Conservation (phyloP, 1,140 invertebrate species). For the Aphis gossypii region DNA sequence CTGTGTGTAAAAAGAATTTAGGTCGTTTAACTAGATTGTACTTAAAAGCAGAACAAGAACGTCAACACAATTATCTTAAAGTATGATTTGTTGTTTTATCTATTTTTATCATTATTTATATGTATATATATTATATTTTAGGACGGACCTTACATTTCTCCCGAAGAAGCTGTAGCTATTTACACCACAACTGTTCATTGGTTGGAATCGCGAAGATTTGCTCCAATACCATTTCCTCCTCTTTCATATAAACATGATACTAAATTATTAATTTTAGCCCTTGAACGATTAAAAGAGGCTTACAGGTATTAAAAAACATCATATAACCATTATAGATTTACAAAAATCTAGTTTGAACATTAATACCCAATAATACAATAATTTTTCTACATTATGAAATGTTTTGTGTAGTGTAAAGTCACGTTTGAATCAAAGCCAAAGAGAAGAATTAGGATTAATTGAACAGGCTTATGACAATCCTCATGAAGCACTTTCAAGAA, state of each 20-base stretch:
- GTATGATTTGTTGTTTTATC: constrained; percentile 62
- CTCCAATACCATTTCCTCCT: constrained; percentile 98
- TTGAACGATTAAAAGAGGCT: constrained; percentile 97
- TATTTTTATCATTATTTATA: constrained; percentile 20
- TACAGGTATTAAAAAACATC: constrained; percentile 70
- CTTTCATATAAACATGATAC: constrained; percentile 99
- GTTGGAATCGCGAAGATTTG: constrained; percentile 97
- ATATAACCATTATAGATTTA: background rate
- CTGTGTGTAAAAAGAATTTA: constrained; percentile 99
- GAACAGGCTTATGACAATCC: constrained; percentile 99
- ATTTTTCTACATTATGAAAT: background rate
- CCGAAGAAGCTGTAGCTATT: constrained; percentile 99
- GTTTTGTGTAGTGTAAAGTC: constrained; percentile 86
- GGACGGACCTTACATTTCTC: constrained; percentile 98
- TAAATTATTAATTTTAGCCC: constrained; percentile 93
- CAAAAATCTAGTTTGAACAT: background rate
- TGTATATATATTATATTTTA: constrained; percentile 62
- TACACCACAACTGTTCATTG: constrained; percentile 99
- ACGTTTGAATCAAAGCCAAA: constrained; percentile 96
- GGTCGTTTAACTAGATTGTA: constrained; percentile 95
- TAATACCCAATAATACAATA: constrained; percentile 60
- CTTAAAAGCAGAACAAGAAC: constrained; percentile 97
- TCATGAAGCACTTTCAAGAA: constrained; percentile 97
- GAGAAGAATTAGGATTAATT: constrained; percentile 97
- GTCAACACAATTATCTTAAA: constrained; percentile 99